phyloP scores from a whole-genome alignment of 2,113 vertebrate genomes.

The Muscicapa adusta region DNA sequence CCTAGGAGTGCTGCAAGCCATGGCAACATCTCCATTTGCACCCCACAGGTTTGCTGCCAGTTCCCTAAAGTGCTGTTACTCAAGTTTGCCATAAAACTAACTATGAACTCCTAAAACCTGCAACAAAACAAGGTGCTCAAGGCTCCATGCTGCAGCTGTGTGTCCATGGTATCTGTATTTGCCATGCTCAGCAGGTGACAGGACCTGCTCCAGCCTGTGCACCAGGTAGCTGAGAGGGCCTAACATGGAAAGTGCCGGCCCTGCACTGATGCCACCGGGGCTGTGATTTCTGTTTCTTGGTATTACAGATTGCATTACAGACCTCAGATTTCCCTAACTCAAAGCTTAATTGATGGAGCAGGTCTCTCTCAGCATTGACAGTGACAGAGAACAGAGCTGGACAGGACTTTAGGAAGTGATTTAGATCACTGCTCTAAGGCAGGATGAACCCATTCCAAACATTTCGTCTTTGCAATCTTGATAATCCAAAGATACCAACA shows the following conservation, averaged over 20 bases:
- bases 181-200: neutral
- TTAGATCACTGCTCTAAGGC: neutral
- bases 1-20: neutral
- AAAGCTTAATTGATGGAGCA: neutral
- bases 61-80: neutral
- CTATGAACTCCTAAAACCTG: neutral
- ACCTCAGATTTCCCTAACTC: neutral
- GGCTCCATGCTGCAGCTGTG: fast-evolving
- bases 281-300: neutral
- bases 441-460: neutral
- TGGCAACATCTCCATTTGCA: neutral
- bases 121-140: neutral
- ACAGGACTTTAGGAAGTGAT: neutral
- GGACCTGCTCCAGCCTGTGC: neutral
- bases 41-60: fast-evolving
- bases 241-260: fast-evolving
- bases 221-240: neutral
- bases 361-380: neutral
- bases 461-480: neutral
- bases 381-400: neutral
- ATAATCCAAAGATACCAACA: neutral
- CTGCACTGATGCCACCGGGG: neutral
- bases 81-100: neutral
- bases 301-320: neutral
- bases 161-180: neutral